These are phyloP conservation scores for Lycia hirtaria DNA, from an alignment of 2,888 invertebrate species.

Conservation along the genomic window DNA sequence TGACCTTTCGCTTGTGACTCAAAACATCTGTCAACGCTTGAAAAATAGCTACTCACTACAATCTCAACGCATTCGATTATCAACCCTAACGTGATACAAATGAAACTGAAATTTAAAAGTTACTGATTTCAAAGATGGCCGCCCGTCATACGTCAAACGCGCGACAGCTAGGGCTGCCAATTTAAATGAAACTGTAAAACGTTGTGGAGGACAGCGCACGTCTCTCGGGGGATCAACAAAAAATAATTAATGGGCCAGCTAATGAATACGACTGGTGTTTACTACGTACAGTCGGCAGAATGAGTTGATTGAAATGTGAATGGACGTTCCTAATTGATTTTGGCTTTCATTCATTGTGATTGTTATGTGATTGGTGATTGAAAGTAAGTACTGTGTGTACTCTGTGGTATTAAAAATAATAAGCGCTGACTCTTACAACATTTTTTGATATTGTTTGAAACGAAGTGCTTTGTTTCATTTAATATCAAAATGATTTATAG, in stretches of 20 bases:
- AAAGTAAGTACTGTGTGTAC: not conserved
- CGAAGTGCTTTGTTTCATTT: too few species aligned
- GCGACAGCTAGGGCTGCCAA: constrained; percentile 63
- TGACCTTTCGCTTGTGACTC: constrained; percentile 46
- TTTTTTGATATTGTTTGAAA: too few species aligned
- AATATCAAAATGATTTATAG: too few species aligned
- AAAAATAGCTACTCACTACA: constrained; percentile 43
- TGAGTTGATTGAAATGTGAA: constrained; percentile 33
- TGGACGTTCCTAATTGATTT: constrained; percentile 38
- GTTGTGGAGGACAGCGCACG: constrained; percentile 57
- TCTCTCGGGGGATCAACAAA: constrained; percentile 72
- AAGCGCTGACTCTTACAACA: too few species aligned
- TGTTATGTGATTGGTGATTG: constrained; percentile 20
- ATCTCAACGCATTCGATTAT: constrained; percentile 13
- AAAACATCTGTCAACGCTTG: constrained; percentile 52
- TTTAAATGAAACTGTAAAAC: constrained; percentile 70
- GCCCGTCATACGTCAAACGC: constrained; percentile 43
- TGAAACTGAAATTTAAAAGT: constrained; percentile 24
- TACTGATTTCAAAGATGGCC: constrained; percentile 41
- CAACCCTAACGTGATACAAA: not conserved
- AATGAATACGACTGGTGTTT: constrained; percentile 73
- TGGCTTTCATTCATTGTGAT: constrained; percentile 35
- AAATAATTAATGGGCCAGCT: constrained; percentile 79
- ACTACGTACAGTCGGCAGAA: constrained; percentile 49
- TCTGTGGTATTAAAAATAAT: not conserved